A percentile compares a stretch with the other conserved stretches of the same genome.
Evolutionary conservation across 2,888 invertebrate genomes (phyloP).

Genomic region (Arctia plantaginis): DNA sequence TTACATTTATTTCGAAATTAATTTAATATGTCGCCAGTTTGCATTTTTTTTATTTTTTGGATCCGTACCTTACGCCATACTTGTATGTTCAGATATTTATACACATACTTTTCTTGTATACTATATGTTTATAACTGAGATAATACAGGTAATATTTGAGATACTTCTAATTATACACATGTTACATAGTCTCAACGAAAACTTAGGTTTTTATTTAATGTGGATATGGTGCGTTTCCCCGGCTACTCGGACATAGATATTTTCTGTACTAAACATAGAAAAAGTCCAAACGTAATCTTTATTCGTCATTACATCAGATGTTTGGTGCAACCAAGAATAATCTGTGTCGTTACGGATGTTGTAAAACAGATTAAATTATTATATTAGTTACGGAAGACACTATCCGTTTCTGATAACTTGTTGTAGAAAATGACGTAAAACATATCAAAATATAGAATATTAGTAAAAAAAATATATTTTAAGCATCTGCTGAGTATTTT

Average conservation of each 20-base stretch:
- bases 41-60: conserved; percentile 37
- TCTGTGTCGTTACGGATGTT: background rate
- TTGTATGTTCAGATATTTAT: conserved; percentile 3
- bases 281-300: background rate
- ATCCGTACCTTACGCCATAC: conserved; percentile 31
- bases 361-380: background rate
- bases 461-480: too few species aligned
- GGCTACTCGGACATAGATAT: too few species aligned
- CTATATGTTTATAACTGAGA: background rate
- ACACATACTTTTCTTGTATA: background rate
- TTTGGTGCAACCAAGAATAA: background rate
- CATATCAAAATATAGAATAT: background rate
- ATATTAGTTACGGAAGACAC: background rate
- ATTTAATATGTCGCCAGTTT: conserved; percentile 49
- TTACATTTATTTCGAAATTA: conserved; percentile 18
- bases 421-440: background rate
- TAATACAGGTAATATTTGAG: conserved; percentile 8
- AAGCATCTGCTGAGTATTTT: background rate
- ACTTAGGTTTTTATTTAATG: too few species aligned
- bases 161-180: background rate
- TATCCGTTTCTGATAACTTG: background rate
- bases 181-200: background rate
- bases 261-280: too few species aligned
- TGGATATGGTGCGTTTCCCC: too few species aligned
- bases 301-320: background rate